phyloP scores from a whole-genome alignment of 1,140 invertebrate genomes.

The Ladona fulva region DNA sequence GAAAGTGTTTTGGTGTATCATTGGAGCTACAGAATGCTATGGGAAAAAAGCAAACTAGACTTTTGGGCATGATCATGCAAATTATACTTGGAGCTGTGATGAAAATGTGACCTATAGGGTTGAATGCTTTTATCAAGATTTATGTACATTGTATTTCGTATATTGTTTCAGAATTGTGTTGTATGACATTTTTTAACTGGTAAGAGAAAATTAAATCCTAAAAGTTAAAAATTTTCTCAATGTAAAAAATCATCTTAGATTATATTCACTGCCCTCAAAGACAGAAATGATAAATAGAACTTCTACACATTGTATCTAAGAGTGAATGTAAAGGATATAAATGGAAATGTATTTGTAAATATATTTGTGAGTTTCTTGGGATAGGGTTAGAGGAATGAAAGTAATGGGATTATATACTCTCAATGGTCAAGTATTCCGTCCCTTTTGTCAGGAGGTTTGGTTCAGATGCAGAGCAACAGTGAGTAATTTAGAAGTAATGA shows the following conservation, averaged over 20 bases:
- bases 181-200: conserved; percentile 6
- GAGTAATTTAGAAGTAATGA: not conserved
- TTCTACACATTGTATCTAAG: not conserved
- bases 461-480: not conserved
- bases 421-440: conserved; percentile 8
- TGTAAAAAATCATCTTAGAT: not conserved
- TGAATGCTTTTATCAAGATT: conserved; percentile 10
- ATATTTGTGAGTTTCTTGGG: not conserved
- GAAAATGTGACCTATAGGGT: conserved; percentile 4
- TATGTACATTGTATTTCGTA: not conserved
- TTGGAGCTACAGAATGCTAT: conserved; percentile 9
- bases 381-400: not conserved
- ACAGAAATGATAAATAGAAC: not conserved
- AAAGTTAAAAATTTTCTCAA: conserved; percentile 5
- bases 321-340: not conserved
- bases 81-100: conserved; percentile 5
- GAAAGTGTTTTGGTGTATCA: not conserved
- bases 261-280: conserved; percentile 2
- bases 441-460: conserved; percentile 1
- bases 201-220: conserved; percentile 10
- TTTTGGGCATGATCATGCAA: not conserved
- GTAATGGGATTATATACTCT: not conserved
- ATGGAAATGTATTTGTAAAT: not conserved
- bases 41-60: not conserved
- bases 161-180: conserved; percentile 10